phyloP scores from a whole-genome alignment of 2,888 invertebrate genomes.

The Eustalomyia histrio region DNA sequence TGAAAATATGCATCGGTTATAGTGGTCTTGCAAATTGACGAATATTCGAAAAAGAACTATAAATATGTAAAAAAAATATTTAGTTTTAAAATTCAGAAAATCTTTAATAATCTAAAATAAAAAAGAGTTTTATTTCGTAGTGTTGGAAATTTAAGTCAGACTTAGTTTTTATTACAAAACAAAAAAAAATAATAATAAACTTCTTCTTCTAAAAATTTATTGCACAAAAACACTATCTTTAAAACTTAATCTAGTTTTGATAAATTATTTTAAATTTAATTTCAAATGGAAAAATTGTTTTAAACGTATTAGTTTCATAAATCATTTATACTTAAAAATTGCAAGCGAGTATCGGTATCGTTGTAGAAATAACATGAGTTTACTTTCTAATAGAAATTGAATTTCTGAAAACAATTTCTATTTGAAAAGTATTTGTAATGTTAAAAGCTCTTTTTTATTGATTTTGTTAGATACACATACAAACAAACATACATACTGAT shows the following conservation, averaged over 20 bases:
- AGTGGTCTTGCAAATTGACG: too few relatives aligned
- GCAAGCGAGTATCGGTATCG: neutral
- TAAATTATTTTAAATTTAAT: neutral
- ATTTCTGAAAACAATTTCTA: neutral
- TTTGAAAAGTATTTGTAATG: neutral
- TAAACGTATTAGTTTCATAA: neutral
- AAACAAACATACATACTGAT: conserved; percentile 14
- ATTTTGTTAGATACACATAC: conserved; percentile 41
- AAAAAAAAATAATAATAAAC: too few relatives aligned
- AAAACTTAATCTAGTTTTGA: neutral
- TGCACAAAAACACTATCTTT: too few relatives aligned
- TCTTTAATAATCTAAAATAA: too few relatives aligned
- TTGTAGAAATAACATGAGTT: neutral
- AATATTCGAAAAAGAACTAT: too few relatives aligned
- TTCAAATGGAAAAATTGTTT: neutral
- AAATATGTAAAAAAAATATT: too few relatives aligned
- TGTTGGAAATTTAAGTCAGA: too few relatives aligned
- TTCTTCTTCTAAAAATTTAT: too few relatives aligned
- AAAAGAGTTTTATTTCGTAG: too few relatives aligned
- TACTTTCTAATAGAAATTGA: neutral
- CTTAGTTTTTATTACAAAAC: too few relatives aligned
- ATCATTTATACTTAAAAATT: neutral
- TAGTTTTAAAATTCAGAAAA: too few relatives aligned
- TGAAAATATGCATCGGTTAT: too few relatives aligned
- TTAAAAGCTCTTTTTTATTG: conserved; percentile 26